Base-by-base conservation (phyloP, 1,140 invertebrate species). In the Hylyphantes graminicola region DNA sequence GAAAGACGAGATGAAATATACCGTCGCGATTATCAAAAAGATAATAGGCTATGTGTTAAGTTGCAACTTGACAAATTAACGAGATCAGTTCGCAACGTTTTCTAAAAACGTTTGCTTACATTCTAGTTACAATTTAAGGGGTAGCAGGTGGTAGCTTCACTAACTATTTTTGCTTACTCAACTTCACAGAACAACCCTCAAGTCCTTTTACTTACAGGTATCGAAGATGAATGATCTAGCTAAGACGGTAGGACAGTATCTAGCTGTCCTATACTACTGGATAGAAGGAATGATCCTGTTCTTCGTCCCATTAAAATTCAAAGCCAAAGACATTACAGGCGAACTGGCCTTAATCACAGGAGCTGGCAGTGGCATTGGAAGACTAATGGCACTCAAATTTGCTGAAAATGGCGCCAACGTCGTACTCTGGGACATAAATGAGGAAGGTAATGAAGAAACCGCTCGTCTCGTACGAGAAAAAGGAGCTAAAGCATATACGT, bases 361-460 rank as follows among this genome's bases (percentile, higher is more conserved):
- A 65, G 85, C 87, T 17, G 87, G 87, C 7, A 87, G 86, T 51
- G 87, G 87, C 15, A 88, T 88, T 19, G 87, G 87, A 0, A 68
- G 87, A 8, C 53, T 85, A 21, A 80, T 87, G 54, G 78, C 87
- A 0, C 12, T 83, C 12, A 72, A 94, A 87, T 92, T 98, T 87
- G 95, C 95, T 6, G 92, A 94, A 86, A 91, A 94, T 13, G 94
- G 95, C 77, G 94, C 94, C 59, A 93, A 92, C 78, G 92, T 98
- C 17, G 93, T 98, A 13, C 91, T 97, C 63, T 98, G 96, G 96
- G 97, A 98, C 90, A 93, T 98, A 70, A 97, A 96, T 89, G 92
- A 94, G 89, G 91, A 93, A 90, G 94, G 95, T 59, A 93, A 96
- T 86, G 92, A 94, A 79, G 94, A 95, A 88, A 95, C 96, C 0